Conservation (phyloP, 1,140 invertebrate species). For the Cydia strobilella region DNA sequence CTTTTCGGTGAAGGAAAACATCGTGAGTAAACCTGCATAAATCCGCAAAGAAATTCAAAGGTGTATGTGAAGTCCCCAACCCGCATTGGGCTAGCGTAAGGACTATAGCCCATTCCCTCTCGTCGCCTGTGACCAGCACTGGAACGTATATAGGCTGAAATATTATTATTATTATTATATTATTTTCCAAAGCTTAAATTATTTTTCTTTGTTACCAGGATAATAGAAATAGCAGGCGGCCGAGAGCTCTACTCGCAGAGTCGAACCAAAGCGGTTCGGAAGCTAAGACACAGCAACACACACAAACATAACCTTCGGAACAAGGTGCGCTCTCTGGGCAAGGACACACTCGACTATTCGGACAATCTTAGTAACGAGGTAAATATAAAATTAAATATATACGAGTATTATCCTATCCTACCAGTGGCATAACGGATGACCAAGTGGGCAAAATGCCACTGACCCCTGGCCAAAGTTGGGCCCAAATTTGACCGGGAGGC, state of each 20-base stretch:
- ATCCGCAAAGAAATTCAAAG: too few species aligned
- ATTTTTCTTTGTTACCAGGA: constrained; percentile 80
- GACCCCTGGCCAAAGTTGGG: too few species aligned
- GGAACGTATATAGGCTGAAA: too few species aligned
- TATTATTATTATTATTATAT: too few species aligned
- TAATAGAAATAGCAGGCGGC: constrained; percentile 93
- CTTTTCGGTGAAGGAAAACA: too few species aligned
- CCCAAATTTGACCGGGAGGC: too few species aligned
- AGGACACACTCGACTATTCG: constrained; percentile 63
- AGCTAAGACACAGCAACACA: constrained; percentile 82
- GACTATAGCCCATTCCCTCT: too few species aligned
- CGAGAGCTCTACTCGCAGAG: constrained; percentile 92
- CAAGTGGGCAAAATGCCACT: too few species aligned
- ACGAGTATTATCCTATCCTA: not conserved
- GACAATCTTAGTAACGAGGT: constrained; percentile 69
- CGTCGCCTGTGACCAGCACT: too few species aligned
- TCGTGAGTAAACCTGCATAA: too few species aligned
- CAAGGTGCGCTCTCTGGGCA: constrained; percentile 64
- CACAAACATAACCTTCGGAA: constrained; percentile 75
- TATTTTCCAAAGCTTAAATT: not conserved
- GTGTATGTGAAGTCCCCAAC: too few species aligned
- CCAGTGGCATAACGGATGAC: not conserved
- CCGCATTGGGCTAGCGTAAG: too few species aligned
- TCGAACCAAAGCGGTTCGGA: constrained; percentile 88
- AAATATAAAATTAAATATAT: constrained; percentile 34